Percentiles rank a stretch among this genome's conserved stretches.
Conservation (phyloP, 2,113 vertebrate species). For the Plestiodon gilberti region DNA sequence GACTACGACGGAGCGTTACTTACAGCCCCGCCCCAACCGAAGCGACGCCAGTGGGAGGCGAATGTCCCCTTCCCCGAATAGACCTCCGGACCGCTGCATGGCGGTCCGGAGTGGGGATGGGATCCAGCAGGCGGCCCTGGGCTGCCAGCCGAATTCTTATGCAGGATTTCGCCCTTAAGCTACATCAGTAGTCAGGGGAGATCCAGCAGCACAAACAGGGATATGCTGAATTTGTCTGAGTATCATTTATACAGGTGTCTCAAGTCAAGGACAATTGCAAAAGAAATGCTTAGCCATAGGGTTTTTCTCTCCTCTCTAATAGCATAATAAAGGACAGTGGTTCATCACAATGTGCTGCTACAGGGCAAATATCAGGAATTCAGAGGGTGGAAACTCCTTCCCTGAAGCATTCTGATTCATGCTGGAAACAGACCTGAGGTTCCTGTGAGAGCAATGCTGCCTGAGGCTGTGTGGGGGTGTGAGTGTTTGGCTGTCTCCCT, state of each 20-base stretch:
- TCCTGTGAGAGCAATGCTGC: constrained; percentile 17
- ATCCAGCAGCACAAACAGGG: not conserved
- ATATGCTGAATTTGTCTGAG: not conserved
- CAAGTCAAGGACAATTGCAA: not conserved
- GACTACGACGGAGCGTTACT: too few species aligned
- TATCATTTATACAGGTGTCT: not conserved
- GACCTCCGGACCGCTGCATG: too few species aligned
- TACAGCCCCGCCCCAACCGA: too few species aligned
- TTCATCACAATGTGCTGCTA: constrained; percentile 1
- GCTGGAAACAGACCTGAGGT: not conserved
- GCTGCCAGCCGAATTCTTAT: too few species aligned
- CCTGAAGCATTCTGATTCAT: constrained; percentile 5
- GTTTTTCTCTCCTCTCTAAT: not conserved
- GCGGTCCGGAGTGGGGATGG: too few species aligned
- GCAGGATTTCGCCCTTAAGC: too few species aligned
- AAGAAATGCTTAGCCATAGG: not conserved
- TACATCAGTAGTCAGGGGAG: not conserved
- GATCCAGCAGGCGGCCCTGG: too few species aligned
- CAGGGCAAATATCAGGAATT: constrained; percentile 20
- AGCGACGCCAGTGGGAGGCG: too few species aligned
- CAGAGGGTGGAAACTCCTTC: constrained; percentile 18
- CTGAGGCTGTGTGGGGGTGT: not conserved
- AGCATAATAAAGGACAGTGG: not conserved
- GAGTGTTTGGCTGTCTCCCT: not conserved
- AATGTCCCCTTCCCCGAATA: too few species aligned